These are phyloP conservation scores for Pteronura brasiliensis DNA, from an alignment of 2,113 vertebrate species.

Conservation along the genomic window DNA sequence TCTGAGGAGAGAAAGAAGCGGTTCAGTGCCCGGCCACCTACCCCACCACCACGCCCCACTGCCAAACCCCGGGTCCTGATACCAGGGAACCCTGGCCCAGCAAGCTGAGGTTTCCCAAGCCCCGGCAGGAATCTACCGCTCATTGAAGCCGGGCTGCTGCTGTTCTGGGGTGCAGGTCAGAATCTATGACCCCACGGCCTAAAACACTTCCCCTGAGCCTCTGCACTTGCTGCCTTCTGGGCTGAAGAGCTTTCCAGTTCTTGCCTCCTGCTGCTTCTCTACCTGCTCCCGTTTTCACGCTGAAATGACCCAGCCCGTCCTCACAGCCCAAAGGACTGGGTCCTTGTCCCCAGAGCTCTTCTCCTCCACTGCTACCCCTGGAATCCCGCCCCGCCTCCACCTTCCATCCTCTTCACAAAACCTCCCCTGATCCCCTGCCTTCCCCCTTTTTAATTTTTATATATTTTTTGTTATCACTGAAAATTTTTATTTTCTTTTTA, in stretches of 20 bases:
- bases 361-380: background rate
- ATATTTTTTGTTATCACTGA: background rate
- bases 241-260: background rate
- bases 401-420: background rate
- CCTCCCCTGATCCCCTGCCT: background rate
- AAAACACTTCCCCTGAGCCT: background rate
- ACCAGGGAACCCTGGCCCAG: background rate
- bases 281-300: background rate
- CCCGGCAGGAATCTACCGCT: background rate
- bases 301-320: background rate
- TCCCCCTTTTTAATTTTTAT: background rate
- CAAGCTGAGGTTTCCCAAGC: background rate
- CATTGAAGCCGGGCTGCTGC: fast-evolving
- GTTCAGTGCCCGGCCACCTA: fast-evolving
- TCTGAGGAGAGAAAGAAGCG: slow-evolving; percentile 45
- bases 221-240: background rate
- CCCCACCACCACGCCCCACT: no score
- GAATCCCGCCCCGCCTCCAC: background rate
- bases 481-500: background rate
- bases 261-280: background rate
- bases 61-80: background rate
- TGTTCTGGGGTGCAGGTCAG: no score
- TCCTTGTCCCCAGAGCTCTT: background rate
- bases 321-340: background rate
- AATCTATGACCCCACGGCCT: no score